Base-by-base conservation (phyloP, 2,888 invertebrate species). In the Mimumesa dahlbomi region DNA sequence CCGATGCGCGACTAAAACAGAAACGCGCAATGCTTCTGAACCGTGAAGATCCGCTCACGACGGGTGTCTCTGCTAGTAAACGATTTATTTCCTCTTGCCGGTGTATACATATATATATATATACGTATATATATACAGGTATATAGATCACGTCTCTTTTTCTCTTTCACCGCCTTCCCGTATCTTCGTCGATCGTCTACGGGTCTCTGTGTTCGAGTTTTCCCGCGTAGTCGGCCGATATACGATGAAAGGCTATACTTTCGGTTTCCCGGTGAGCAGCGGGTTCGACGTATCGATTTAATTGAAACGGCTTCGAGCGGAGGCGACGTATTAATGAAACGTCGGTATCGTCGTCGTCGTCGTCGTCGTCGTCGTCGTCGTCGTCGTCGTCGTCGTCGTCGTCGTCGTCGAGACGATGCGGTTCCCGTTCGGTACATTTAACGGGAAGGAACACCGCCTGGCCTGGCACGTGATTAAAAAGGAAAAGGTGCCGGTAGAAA, bases 31-130 rank as follows among this genome's bases (percentile, higher is more conserved):
- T 19, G 19, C 49, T 59, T 31, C 66, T 62, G 75, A 75, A 75
- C 68, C 75, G 64, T 52, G 72, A 73, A 75, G 68, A 79, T 77
- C 69, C 77, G 61, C 56, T 66, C 75, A 48, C 73, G 64, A 78
- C 68, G 72, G 73, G 77, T 73, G 75, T 77, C 65, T 75, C 73
- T 49, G 53, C 57, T 48, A 59, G 64, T 63, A 76, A 76, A 79
- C 73, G 76, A 78, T 78, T 78, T 78, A 78, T 78, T 73, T 76
- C 69, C 66, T 61, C 18, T 67, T 45, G 54, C 65, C 31, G 34
- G n/a, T 34, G n/a, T 34, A 34, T 34, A 9, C 34, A n/a, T 34
- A 1, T n/a, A n/a, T n/a, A n/a, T n/a, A n/a, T n/a, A n/a, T n/a
- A 9, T 29, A 6, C 29, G 7, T 29, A 6, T 9, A n/a, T n/a